Conservation (phyloP, 2,113 vertebrate species). For the Poecile atricapillus region DNA sequence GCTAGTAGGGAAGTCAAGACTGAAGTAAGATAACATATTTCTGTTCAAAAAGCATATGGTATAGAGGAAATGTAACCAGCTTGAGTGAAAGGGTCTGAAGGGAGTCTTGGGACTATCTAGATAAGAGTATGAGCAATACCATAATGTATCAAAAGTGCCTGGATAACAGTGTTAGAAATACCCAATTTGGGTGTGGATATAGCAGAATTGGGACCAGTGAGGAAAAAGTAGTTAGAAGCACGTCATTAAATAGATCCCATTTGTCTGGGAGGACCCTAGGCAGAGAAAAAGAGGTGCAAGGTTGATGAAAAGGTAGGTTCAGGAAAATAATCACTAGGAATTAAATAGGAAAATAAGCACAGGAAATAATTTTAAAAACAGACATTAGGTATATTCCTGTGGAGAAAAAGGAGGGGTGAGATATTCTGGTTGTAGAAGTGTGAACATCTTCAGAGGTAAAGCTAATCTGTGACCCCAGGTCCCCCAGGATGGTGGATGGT, state of each 20-base stretch:
- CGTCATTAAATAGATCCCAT: not conserved
- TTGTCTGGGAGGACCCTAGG: not conserved
- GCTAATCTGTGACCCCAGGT: not conserved
- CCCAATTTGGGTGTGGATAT: not conserved
- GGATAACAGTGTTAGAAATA: not conserved
- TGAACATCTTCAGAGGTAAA: not conserved
- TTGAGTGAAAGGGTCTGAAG: not conserved
- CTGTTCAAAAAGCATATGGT: not conserved
- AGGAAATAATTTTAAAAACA: not conserved
- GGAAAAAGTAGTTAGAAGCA: not conserved
- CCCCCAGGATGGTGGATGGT: not conserved
- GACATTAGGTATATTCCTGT: not conserved
- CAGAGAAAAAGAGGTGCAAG: not conserved
- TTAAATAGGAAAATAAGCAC: not conserved
- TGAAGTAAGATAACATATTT: not conserved
- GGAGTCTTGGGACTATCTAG: not conserved
- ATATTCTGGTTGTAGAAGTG: not conserved
- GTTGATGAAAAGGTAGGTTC: not conserved
- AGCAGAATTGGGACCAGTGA: not conserved
- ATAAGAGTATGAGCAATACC: not conserved
- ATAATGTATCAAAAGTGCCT: not conserved
- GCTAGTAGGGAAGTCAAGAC: not conserved
- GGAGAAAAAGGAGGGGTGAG: not conserved
- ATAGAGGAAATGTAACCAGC: not conserved
- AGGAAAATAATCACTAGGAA: not conserved